Conservation (phyloP, 2,797 vertebrate genomes). For the Podarcis siculus region DNA sequence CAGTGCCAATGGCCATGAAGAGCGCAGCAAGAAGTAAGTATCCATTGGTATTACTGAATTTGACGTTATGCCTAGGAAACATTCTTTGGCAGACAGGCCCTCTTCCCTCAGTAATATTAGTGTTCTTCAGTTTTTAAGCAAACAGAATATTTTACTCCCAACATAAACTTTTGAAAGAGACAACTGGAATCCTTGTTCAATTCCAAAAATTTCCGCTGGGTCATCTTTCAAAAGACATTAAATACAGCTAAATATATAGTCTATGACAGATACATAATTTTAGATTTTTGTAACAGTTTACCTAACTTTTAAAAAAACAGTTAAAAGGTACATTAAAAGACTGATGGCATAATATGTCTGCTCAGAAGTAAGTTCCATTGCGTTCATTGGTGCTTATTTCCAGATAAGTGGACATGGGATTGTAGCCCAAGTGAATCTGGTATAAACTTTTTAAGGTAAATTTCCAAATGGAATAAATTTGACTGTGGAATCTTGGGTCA, state of each 20-base stretch:
- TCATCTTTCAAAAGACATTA: neutral
- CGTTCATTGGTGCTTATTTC: too few species aligned
- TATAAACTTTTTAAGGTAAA: neutral
- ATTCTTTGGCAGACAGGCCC: neutral
- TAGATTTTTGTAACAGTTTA: neutral
- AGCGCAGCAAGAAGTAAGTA: conserved; percentile 94
- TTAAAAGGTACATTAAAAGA: neutral
- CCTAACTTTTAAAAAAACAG: neutral
- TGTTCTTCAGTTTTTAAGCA: neutral
- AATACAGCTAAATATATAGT: neutral
- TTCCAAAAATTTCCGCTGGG: neutral
- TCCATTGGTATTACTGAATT: neutral
- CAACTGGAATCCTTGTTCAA: neutral
- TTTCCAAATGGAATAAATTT: neutral
- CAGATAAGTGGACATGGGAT: neutral
- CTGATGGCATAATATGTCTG: too few species aligned
- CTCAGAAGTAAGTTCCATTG: neutral
- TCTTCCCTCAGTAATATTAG: neutral
- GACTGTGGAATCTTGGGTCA: neutral
- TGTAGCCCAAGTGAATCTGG: neutral
- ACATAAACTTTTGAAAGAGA: neutral
- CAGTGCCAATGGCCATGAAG: conserved; percentile 93
- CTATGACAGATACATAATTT: neutral
- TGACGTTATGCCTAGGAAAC: neutral
- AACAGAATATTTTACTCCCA: neutral